A percentile compares a stretch with the other conserved stretches of the same genome.
phyloP scores from a whole-genome alignment of 1,140 invertebrate genomes.

The Leptopilina boulardi region DNA sequence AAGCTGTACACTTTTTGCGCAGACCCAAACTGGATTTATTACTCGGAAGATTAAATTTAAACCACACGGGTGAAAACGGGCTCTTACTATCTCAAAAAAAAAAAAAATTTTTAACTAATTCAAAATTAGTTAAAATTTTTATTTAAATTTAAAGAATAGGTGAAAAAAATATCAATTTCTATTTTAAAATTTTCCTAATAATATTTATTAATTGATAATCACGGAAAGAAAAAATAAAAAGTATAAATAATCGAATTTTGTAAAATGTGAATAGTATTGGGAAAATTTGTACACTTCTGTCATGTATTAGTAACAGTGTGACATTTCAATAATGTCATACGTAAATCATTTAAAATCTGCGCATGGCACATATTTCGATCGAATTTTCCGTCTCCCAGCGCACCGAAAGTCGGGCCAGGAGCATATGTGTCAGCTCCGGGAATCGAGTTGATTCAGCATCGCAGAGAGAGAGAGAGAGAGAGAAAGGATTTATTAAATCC shows the following conservation, averaged over 20 bases:
- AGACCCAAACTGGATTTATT: too few species aligned
- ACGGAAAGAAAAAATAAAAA: neutral
- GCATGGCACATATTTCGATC: slow-evolving; percentile 26
- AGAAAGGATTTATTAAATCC: slow-evolving; percentile 28
- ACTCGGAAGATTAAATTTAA: too few species aligned
- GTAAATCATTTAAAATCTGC: slow-evolving; percentile 31
- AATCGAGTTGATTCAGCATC: slow-evolving; percentile 23
- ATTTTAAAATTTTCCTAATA: neutral
- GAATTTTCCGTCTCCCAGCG: slow-evolving; percentile 5
- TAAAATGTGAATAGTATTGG: neutral
- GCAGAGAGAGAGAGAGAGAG: too few species aligned
- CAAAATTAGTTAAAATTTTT: too few species aligned
- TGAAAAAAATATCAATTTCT: too few species aligned
- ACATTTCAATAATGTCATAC: slow-evolving; percentile 9
- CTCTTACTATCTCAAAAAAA: too few species aligned
- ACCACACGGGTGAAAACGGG: too few species aligned
- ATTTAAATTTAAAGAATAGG: too few species aligned
- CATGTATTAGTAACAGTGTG: neutral
- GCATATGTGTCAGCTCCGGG: slow-evolving; percentile 29
- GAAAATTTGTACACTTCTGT: slow-evolving; percentile 4
- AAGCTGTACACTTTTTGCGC: too few species aligned
- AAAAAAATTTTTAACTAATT: too few species aligned
- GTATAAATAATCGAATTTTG: neutral
- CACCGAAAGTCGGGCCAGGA: slow-evolving; percentile 5
- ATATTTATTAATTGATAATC: neutral